These are phyloP conservation scores for Coccyzus lansbergi DNA, from an alignment of 2,797 vertebrate species.

Conservation along the genomic window DNA sequence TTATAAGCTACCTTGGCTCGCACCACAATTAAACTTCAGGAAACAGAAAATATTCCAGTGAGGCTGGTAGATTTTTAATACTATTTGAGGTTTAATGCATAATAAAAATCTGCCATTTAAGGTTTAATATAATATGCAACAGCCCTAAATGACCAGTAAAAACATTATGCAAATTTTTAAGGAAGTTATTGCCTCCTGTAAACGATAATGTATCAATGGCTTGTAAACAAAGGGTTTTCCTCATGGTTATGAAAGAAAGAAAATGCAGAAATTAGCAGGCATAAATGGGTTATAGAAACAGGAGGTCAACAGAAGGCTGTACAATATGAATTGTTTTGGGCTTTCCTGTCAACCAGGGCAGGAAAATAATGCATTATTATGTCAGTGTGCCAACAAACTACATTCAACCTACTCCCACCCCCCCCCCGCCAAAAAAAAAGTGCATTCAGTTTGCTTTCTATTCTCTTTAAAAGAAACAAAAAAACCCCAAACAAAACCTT, in stretches of 20 bases:
- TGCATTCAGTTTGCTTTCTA: too few species aligned
- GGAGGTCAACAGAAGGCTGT: background rate
- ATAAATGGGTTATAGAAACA: background rate
- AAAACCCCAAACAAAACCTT: too few species aligned
- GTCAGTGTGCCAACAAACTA: background rate
- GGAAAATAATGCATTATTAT: background rate
- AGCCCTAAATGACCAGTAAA: constrained; percentile 53
- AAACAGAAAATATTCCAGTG: constrained; percentile 60
- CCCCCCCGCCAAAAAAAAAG: background rate
- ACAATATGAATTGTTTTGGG: background rate
- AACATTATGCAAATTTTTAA: constrained; percentile 63
- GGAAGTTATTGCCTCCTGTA: constrained; percentile 34
- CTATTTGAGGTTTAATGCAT: constrained; percentile 42
- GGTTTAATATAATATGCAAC: constrained; percentile 46
- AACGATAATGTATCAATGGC: constrained; percentile 53
- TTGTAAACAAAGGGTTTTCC: constrained; percentile 56
- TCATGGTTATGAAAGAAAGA: constrained; percentile 12
- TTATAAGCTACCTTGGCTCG: constrained; percentile 42
- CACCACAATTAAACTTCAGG: constrained; percentile 58
- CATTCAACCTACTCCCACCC: background rate
- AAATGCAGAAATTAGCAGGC: background rate
- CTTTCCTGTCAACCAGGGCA: background rate
- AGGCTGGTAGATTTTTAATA: constrained; percentile 20
- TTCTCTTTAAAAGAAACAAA: too few species aligned
- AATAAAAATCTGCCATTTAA: constrained; percentile 51